Evolutionary conservation across 2,888 invertebrate genomes (phyloP).

Genomic region (Lepidocyrtoides sp.): DNA sequence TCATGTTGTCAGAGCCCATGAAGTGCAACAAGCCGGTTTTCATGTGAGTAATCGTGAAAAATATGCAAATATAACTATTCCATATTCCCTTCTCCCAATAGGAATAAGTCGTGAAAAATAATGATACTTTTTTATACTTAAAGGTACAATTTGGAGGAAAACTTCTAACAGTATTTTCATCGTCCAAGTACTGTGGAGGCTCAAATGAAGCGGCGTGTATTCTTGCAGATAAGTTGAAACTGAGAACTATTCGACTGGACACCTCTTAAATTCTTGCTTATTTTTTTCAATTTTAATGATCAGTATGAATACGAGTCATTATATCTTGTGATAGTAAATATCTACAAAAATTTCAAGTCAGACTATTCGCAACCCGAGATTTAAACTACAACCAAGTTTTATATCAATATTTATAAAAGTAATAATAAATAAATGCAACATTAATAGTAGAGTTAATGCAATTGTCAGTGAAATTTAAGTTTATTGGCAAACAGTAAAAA

Average conservation of each 20-base stretch:
- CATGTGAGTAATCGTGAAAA: slow-evolving; percentile 87
- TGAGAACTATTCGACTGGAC: slow-evolving; percentile 90
- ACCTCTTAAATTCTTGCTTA: slow-evolving; percentile 86
- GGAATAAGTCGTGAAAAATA: too few species aligned
- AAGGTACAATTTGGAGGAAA: slow-evolving; percentile 91
- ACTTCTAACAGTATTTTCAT: slow-evolving; percentile 92
- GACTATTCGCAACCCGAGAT: background rate
- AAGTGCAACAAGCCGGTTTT: slow-evolving; percentile 91
- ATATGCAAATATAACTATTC: background rate
- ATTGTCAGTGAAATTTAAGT: too few species aligned
- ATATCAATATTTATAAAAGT: background rate
- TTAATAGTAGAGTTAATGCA: too few species aligned
- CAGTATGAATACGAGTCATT: too few species aligned
- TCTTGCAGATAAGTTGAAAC: slow-evolving; percentile 90
- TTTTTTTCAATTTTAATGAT: too few species aligned
- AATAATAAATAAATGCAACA: background rate
- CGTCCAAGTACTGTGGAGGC: slow-evolving; percentile 92
- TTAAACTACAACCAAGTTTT: background rate
- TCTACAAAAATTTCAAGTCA: background rate
- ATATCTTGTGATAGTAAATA: too few species aligned
- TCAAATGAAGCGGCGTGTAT: slow-evolving; percentile 92
- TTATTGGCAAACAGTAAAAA: too few species aligned
- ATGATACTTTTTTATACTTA: too few species aligned
- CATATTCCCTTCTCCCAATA: too few species aligned
- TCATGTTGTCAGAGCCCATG: slow-evolving; percentile 92